phyloP scores from a whole-genome alignment of 2,888 invertebrate genomes.

The Temnothorax rugatulus region DNA sequence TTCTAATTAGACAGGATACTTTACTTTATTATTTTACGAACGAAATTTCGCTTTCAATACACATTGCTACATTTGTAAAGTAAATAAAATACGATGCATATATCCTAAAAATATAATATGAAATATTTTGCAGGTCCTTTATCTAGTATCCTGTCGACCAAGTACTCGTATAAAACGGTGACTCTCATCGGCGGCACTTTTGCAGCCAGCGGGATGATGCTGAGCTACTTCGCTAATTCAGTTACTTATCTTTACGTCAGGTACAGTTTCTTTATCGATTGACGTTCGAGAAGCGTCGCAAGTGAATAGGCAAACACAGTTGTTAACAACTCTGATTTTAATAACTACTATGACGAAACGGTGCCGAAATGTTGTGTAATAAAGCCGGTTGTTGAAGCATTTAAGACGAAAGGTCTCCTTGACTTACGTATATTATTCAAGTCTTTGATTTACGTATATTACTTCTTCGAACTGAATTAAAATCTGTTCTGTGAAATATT shows the following conservation, averaged over 20 bases:
- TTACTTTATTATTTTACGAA: background rate
- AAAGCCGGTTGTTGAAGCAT: background rate
- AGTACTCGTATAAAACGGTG: slow-evolving; percentile 93
- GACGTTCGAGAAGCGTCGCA: background rate
- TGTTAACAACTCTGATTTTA: slow-evolving; percentile 19
- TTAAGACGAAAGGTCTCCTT: slow-evolving; percentile 15
- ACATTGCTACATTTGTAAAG: background rate
- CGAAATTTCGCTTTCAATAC: background rate
- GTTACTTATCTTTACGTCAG: slow-evolving; percentile 93
- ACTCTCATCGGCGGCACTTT: slow-evolving; percentile 94
- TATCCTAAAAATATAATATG: background rate
- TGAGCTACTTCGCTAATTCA: slow-evolving; percentile 93
- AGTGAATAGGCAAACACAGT: slow-evolving; percentile 13
- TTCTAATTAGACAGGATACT: background rate
- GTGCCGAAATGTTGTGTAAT: slow-evolving; percentile 11
- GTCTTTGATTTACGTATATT: no score
- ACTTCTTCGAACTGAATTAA: background rate
- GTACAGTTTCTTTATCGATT: slow-evolving; percentile 85
- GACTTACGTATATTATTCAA: slow-evolving; percentile 16
- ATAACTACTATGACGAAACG: background rate
- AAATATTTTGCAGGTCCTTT: slow-evolving; percentile 90
- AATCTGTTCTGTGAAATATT: background rate
- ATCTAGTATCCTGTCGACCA: slow-evolving; percentile 94
- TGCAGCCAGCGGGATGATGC: slow-evolving; percentile 94
- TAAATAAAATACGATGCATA: background rate